Percentiles rank a stretch among this genome's conserved stretches.
phyloP scores from a whole-genome alignment of 2,113 vertebrate species.

The Dermatemys mawii region DNA sequence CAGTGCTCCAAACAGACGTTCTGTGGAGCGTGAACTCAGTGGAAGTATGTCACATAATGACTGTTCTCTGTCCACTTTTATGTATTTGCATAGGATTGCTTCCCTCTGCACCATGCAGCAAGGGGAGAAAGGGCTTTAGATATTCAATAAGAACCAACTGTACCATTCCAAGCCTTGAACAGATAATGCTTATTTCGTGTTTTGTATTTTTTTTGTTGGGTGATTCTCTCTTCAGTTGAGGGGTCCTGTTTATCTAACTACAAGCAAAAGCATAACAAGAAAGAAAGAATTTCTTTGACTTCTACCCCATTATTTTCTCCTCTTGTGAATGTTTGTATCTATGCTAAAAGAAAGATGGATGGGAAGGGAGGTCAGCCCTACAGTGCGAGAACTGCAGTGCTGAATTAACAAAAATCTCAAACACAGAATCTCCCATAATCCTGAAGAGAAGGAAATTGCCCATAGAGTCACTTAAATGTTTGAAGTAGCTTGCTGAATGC shows the following conservation, averaged over 20 bases:
- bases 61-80: not conserved
- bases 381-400: conserved; percentile 18
- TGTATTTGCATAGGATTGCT: not conserved
- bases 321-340: not conserved
- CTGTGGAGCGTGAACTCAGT: not conserved
- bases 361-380: conserved; percentile 30
- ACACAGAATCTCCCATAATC: conserved; percentile 52
- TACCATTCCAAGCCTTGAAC: not conserved
- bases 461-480: conserved; percentile 61
- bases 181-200: not conserved
- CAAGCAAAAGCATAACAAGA: not conserved
- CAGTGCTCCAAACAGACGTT: not conserved
- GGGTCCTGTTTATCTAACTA: conserved; percentile 11
- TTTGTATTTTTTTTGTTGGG: not conserved
- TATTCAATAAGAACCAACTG: not conserved
- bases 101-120: not conserved
- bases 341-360: not conserved
- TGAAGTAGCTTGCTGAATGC: conserved; percentile 56
- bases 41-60: not conserved
- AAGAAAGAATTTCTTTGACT: conserved; percentile 38
- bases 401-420: conserved; percentile 48
- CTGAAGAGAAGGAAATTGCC: conserved; percentile 66
- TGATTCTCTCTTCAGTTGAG: not conserved
- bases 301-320: conserved; percentile 6
- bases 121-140: not conserved